Base-by-base conservation (phyloP, 1,140 invertebrate species). In the Solenopsis fugax region DNA sequence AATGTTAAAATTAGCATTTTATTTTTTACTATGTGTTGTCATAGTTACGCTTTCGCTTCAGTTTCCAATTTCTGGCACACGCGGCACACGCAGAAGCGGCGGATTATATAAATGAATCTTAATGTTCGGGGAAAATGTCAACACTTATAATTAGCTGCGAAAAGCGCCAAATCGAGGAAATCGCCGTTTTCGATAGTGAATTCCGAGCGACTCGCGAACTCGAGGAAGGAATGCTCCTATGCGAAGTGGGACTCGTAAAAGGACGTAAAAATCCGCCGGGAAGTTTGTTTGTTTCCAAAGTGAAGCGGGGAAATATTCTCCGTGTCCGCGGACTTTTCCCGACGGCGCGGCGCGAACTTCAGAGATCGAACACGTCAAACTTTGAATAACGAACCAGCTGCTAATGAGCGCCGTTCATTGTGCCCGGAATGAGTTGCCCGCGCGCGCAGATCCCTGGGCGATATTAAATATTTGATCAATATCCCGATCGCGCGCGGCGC, bases 381-480 rank as follows among this genome's bases (percentile, higher is more conserved):
- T 78, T 85, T 77, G 82, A 85, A 78, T 85, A 78, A 76, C 58
- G 37, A 67, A 37, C 45, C 34, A 13, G 80, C 69, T 60, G 80
- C 80, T 84, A 75, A 84, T 84, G 69, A 84, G 69, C 24, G 54
- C 54, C 45, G 69, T 76, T 84, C 81, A 75, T 62, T 84, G 67
- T 84, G 54, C 41, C 54, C 10, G 41, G 67, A 75, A 75, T 84
- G 67, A 54, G 71, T 21, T 76, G 21, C 45, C 29, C 67, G 37
- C 65, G 18, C 21, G 34, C 80, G 29, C 54, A 73, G 29, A 84
- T 84, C 54, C 41, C 80, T 21, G 41, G 24, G 21, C 34, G 82
- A 77, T 76, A 77, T 85, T 65, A 86, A 86, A 81, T 82, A 69
- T 86, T 71, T 52, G 56, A 62, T 80, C 45, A 64, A 60, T 62